Conservation (phyloP, 2,113 vertebrate species). For the Rhinichthys klamathensis region DNA sequence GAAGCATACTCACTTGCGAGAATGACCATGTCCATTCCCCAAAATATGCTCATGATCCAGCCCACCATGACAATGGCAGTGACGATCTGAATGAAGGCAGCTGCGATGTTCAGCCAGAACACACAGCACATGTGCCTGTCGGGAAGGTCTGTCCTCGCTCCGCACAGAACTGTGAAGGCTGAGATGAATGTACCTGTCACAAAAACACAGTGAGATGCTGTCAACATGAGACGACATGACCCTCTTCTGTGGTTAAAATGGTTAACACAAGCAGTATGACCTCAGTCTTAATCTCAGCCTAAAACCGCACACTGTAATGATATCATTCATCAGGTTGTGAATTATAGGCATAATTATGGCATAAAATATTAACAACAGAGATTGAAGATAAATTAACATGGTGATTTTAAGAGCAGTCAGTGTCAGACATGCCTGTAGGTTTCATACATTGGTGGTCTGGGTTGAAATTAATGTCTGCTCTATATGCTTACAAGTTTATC, state of each 20-base stretch:
- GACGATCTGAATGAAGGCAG: conserved; percentile 94
- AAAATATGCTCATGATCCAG: conserved; percentile 99
- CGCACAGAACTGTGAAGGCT: conserved; percentile 93
- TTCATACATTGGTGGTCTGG: background rate
- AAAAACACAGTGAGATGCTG: conserved; percentile 9
- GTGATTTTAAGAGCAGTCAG: background rate
- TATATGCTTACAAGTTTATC: background rate
- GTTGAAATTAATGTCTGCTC: background rate
- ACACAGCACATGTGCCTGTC: conserved; percentile 92
- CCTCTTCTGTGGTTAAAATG: background rate
- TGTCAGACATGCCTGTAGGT: background rate
- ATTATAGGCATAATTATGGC: conserved; percentile 17
- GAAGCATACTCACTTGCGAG: conserved; percentile 88
- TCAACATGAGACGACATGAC: background rate
- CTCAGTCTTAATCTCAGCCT: background rate
- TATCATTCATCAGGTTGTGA: conserved; percentile 11
- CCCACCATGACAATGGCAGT: conserved; percentile 98
- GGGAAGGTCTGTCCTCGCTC: conserved; percentile 90
- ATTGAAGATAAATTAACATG: conserved; percentile 5
- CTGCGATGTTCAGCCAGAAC: conserved; percentile 96
- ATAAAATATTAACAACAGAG: conserved; percentile 9
- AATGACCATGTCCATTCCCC: conserved; percentile 99
- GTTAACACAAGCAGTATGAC: background rate
- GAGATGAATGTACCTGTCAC: conserved; percentile 90
- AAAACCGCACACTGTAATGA: conserved; percentile 18